These are phyloP conservation scores for Cephonodes hylas DNA, from an alignment of 2,888 invertebrate genomes.

Conservation along the genomic window DNA sequence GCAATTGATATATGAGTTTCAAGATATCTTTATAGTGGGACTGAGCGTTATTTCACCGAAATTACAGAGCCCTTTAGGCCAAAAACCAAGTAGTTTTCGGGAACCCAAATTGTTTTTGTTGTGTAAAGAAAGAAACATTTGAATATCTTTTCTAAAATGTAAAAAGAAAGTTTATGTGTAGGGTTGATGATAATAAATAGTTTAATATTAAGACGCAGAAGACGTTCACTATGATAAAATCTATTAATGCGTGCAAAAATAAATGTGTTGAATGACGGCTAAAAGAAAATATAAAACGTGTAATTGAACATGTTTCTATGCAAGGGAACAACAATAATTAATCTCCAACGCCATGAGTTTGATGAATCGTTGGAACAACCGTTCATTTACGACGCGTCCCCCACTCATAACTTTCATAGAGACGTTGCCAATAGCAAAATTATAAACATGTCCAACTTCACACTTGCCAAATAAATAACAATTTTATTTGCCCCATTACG, in stretches of 20 bases:
- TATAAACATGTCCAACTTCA: constrained; percentile 51
- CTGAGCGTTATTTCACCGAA: no score
- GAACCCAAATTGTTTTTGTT: no score
- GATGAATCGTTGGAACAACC: constrained; percentile 39
- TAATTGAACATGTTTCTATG: constrained; percentile 7
- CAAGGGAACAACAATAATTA: constrained; percentile 8
- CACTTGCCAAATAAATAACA: constrained; percentile 48
- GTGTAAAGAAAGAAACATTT: no score
- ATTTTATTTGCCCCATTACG: neutral
- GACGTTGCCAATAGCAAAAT: constrained; percentile 53
- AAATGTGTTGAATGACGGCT: neutral
- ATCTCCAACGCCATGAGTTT: constrained; percentile 20
- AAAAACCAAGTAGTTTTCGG: no score
- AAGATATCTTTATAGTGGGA: neutral
- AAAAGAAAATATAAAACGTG: neutral
- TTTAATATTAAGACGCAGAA: no score
- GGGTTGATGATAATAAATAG: no score
- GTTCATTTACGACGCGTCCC: constrained; percentile 31
- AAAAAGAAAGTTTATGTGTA: no score
- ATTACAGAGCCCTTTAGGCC: no score
- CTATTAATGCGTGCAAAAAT: neutral
- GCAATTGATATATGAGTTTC: neutral
- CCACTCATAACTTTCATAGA: constrained; percentile 32
- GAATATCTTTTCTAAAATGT: no score
- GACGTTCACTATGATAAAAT: neutral